These are phyloP conservation scores for Rana temporaria DNA, from an alignment of 2,113 vertebrate genomes.

Conservation along the genomic window DNA sequence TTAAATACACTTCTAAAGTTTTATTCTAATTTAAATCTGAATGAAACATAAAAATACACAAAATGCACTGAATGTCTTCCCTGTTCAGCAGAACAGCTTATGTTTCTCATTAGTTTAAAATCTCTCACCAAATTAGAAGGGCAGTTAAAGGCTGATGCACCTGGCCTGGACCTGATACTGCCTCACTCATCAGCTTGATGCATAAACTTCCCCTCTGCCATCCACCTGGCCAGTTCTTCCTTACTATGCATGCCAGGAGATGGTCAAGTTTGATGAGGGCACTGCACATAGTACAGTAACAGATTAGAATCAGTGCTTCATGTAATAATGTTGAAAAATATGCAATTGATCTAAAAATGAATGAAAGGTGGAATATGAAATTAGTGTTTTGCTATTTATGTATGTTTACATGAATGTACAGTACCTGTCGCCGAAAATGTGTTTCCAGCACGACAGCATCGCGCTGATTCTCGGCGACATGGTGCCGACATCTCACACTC, in stretches of 20 bases:
- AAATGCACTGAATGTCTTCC: not conserved
- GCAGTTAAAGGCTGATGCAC: constrained; percentile 14
- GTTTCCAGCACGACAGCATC: no score
- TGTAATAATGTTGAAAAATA: not conserved
- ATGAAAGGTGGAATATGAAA: not conserved
- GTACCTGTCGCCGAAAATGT: no score
- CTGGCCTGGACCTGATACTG: constrained; percentile 29
- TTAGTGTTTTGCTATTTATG: not conserved
- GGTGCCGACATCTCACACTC: no score
- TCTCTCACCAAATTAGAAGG: constrained; percentile 18
- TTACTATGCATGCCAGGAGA: not conserved
- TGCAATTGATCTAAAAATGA: not conserved
- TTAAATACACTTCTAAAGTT: not conserved
- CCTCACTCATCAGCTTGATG: constrained; percentile 32
- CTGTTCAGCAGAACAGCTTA: not conserved
- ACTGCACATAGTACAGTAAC: not conserved
- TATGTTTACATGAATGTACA: no score
- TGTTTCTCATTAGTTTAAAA: constrained; percentile 33
- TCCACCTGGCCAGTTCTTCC: constrained; percentile 11
- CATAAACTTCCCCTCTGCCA: constrained; percentile 1
- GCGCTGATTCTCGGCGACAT: no score
- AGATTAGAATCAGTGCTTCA: not conserved
- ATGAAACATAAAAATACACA: constrained; percentile 17
- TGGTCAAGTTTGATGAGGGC: constrained; percentile 13
- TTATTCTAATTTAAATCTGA: not conserved